Evolutionary conservation across 1,140 invertebrate species (phyloP).

Genomic region (Lasaia peninsularis): DNA sequence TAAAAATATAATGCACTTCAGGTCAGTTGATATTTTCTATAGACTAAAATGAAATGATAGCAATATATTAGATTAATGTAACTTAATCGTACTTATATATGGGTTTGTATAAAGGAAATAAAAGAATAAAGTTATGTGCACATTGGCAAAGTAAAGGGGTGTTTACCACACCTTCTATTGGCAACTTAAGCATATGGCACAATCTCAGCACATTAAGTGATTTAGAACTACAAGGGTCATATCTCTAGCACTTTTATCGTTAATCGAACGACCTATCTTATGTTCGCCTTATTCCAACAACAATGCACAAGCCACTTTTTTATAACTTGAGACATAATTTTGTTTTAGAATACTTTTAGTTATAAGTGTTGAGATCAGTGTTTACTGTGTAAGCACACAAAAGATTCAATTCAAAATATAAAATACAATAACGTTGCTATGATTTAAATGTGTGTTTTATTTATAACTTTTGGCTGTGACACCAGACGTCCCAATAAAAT

Average conservation of each 20-base stretch:
- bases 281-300: slow-evolving; percentile 58
- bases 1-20: slow-evolving; percentile 41
- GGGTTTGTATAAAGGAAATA: slow-evolving; percentile 71
- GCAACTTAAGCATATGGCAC: slow-evolving; percentile 57
- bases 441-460: slow-evolving; percentile 59
- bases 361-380: slow-evolving; percentile 81
- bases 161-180: slow-evolving; percentile 59
- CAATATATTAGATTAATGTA: slow-evolving; percentile 76
- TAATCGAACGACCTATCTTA: slow-evolving; percentile 49
- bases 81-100: slow-evolving; percentile 71
- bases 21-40: slow-evolving; percentile 65
- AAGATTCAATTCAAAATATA: slow-evolving; percentile 76
- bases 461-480: slow-evolving; percentile 1
- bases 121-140: slow-evolving; percentile 61
- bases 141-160: slow-evolving; percentile 59
- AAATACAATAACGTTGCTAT: slow-evolving; percentile 82
- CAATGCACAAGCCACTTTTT: slow-evolving; percentile 65
- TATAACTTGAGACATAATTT: slow-evolving; percentile 64
- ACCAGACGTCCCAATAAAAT: too few species aligned
- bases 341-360: slow-evolving; percentile 78
- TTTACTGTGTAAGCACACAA: slow-evolving; percentile 83
- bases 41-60: slow-evolving; percentile 76
- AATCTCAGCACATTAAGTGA: slow-evolving; percentile 69
- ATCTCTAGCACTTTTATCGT: slow-evolving; percentile 62
- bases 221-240: slow-evolving; percentile 50